Base-by-base conservation (phyloP, 2,797 vertebrate species). In the Hydrolagus colliei region DNA sequence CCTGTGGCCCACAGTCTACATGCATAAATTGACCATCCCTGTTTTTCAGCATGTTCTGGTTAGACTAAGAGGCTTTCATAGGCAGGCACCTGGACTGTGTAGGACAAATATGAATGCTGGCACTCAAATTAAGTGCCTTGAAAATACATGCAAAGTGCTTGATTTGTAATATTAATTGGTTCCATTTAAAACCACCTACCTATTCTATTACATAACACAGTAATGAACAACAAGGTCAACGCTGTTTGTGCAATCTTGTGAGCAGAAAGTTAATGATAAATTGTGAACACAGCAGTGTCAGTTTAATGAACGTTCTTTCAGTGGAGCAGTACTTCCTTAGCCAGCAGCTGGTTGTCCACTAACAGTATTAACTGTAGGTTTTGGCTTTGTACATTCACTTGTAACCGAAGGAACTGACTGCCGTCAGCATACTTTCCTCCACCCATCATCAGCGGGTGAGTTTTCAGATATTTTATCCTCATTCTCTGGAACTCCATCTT, bases 201-300 rank as follows among this genome's bases (percentile, higher is more conserved):
- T 82, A 27, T 9, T 16, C 32, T 67, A 67, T 16, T 80, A 63
- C 63, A 80, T 80, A 65, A n/a, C n/a, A 63, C 78, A 80, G 16
- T 80, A 80, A 80, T 67, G 78, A 80, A 80, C 67, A 61, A 65
- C 78, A 67, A 35, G 63, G 63, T 82, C 63, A 82, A 82, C 27
- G 10, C 27, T 82, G 10, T 67, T 82, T 13, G 78, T 82, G 32
- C 13, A 27, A 82, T 67, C 18, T 16, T 67, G 78, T 18, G 22
- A 27, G 61, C n/a, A 63, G 6, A 63, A 63, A 65, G 59, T 82
- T 74, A 82, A 82, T 67, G 63, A 82, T 82, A 32, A 82, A 82
- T 82, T 82, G 62, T 16, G 35, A 22, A 67, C 22, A 18, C 62
- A 82, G 63, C 63, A 82, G 27, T 62, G 27, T 82, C 78, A 35